Evolutionary conservation across 2,113 vertebrate genomes (phyloP).

Genomic region (Tetrao urogallus): DNA sequence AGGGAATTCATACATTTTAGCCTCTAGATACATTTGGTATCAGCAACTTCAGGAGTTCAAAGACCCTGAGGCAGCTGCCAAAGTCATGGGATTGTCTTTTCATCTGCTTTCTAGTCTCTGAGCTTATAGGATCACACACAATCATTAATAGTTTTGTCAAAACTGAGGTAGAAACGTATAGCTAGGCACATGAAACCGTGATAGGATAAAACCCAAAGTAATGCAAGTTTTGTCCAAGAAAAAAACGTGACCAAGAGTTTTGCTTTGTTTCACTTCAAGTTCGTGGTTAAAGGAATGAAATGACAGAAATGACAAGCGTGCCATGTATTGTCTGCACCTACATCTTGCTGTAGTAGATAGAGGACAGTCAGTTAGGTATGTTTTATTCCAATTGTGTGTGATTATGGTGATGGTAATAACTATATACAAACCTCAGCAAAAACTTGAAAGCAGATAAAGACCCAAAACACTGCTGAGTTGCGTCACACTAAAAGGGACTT

Average conservation of each 20-base stretch:
- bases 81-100: neutral
- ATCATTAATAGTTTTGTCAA: neutral
- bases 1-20: neutral
- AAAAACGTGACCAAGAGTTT: neutral
- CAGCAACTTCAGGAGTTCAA: neutral
- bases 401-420: neutral
- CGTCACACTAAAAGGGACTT: neutral
- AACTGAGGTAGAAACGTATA: neutral
- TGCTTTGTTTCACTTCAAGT: neutral
- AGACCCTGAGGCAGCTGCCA: neutral
- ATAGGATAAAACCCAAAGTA: neutral
- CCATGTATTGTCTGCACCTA: neutral
- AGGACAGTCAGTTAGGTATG: neutral
- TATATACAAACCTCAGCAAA: neutral
- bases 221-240: neutral
- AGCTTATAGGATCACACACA: neutral
- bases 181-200: neutral
- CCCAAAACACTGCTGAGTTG: neutral
- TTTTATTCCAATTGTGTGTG: neutral
- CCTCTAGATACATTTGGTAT: neutral
- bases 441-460: neutral
- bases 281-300: neutral
- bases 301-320: neutral
- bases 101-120: neutral
- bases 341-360: neutral